Percentiles rank a stretch among this genome's conserved stretches.
Evolutionary conservation across 2,888 invertebrate genomes (phyloP).

Genomic region (Euplexia lucipara): DNA sequence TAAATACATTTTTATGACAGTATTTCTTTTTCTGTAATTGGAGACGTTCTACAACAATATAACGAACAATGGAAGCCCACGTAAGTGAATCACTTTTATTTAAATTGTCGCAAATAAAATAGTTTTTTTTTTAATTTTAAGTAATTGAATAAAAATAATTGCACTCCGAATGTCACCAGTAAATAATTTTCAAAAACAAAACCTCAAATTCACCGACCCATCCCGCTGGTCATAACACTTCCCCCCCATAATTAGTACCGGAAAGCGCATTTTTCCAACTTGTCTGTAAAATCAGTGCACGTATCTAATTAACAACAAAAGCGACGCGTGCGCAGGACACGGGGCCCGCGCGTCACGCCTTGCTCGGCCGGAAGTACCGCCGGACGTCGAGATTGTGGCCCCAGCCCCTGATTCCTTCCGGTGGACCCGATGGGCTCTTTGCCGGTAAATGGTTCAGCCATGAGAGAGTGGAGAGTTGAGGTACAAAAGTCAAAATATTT

Average conservation of each 20-base stretch:
- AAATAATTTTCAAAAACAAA: constrained; percentile 35
- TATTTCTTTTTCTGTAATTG: neutral
- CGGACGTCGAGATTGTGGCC: constrained; percentile 89
- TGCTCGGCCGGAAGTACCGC: constrained; percentile 81
- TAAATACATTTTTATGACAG: neutral
- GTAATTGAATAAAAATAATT: neutral
- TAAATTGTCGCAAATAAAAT: neutral
- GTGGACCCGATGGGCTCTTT: constrained; percentile 74
- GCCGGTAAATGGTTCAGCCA: constrained; percentile 53
- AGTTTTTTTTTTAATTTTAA: too few species aligned
- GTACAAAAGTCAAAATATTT: constrained; percentile 24
- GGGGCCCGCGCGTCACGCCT: constrained; percentile 77
- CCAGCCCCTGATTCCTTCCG: constrained; percentile 90
- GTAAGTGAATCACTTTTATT: constrained; percentile 18
- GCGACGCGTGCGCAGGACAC: constrained; percentile 84
- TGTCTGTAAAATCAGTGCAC: constrained; percentile 63
- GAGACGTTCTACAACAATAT: neutral
- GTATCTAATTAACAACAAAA: constrained; percentile 71
- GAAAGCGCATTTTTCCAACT: constrained; percentile 62
- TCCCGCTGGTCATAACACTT: constrained; percentile 34
- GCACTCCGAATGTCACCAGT: neutral
- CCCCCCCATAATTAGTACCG: constrained; percentile 54
- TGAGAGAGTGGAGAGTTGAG: constrained; percentile 40
- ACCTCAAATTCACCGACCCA: constrained; percentile 33
- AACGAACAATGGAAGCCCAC: neutral